Percentiles rank a stretch among this genome's conserved stretches.
Conservation (phyloP, 2,888 invertebrate genomes). For the Laothoe populi region DNA sequence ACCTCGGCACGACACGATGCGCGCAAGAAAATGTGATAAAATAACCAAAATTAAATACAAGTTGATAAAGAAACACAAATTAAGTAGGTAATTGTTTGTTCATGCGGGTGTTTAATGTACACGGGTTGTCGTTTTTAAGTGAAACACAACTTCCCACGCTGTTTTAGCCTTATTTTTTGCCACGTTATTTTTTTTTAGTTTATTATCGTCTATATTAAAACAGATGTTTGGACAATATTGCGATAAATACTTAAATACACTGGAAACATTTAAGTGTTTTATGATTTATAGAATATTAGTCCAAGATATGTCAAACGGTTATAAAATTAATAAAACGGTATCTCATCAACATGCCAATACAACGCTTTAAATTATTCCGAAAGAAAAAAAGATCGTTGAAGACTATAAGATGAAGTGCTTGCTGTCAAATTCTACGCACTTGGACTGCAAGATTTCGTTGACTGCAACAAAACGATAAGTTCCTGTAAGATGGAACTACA, state of each 20-base stretch:
- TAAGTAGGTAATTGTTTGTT: constrained; percentile 62
- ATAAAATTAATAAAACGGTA: neutral
- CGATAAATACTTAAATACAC: neutral
- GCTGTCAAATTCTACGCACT: neutral
- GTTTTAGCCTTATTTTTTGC: constrained; percentile 26
- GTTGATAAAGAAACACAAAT: constrained; percentile 71
- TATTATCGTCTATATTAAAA: constrained; percentile 27
- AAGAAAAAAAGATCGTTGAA: neutral
- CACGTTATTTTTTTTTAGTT: constrained; percentile 11
- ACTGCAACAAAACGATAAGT: neutral
- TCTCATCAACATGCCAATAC: neutral
- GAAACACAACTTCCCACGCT: constrained; percentile 26
- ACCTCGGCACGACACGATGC: constrained; percentile 62
- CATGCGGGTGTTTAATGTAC: constrained; percentile 31
- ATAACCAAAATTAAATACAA: constrained; percentile 74
- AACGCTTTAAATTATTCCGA: neutral
- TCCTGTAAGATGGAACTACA: neutral
- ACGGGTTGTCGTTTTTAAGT: neutral
- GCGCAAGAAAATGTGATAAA: constrained; percentile 68
- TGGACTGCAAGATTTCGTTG: constrained; percentile 6
- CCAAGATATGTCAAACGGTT: neutral
- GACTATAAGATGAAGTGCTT: neutral
- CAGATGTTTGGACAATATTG: constrained; percentile 28
- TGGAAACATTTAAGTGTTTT: neutral
- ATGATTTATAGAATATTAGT: neutral